Base-by-base conservation (phyloP, 2,888 invertebrate genomes). In the Endomychus coccineus region DNA sequence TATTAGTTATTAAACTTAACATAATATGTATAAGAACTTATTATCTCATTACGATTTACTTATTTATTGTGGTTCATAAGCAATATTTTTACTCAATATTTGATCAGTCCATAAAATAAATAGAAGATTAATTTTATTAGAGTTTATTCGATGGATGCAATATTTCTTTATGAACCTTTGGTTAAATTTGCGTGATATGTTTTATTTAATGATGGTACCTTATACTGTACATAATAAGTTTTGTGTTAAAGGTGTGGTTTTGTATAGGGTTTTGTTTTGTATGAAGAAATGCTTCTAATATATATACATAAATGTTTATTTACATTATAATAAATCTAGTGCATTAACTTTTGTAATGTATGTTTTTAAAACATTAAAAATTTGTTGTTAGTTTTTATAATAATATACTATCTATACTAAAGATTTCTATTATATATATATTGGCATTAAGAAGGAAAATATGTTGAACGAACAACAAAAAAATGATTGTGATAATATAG, bases 401-500 rank as follows among this genome's bases (percentile, higher is more conserved):
- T 48, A 46, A 56, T 56, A 55, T 56, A 56, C 51, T 52, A 52
- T 51, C 45, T 54, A 55, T 55, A 54, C 52, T 57, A 55, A 54
- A 56, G 50, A 58, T 55, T 54, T 52, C 44, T 53, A 37, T 37
- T 31, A 19, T 37, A 50, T 50, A 46, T 51, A 54, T 56, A 53
- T 57, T 54, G 55, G 54, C 55, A 54, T 54, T 56, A 51, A 41
- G 45, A 31, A 27, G 27, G 30, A 27, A 32, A 33, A 28, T 21
- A 21, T 29, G 41, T 29, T 36, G 48, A 45, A 44, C 39, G 43
- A 49, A 48, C 43, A 36, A 38, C 25, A 43, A 33, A 36, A 48
- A 52, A 59, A 62, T 56, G 63, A 64, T 59, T 66, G 66, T 66
- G 66, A 66, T 63, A 65, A 57, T 56, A 55, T 50, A 58, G 62